Evolutionary conservation across 2,113 vertebrate genomes (phyloP).

Genomic region (Plecotus auritus): DNA sequence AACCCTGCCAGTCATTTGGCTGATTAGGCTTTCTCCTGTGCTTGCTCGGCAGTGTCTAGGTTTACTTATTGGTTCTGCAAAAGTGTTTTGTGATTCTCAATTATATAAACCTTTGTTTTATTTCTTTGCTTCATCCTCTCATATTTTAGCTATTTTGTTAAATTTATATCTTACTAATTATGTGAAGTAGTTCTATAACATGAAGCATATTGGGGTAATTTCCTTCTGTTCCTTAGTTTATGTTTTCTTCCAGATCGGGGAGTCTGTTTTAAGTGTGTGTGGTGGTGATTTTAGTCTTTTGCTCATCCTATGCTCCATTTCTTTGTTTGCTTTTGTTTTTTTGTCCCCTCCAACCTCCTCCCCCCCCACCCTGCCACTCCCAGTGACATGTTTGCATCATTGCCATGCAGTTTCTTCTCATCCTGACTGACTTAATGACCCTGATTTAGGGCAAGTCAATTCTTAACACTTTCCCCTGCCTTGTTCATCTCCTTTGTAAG

Average conservation of each 20-base stretch:
- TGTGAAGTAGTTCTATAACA: neutral
- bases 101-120: neutral
- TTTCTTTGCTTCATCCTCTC: neutral
- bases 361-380: accelerated
- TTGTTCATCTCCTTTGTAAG: neutral
- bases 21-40: neutral
- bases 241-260: neutral
- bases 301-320: neutral
- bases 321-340: neutral
- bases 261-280: neutral
- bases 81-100: neutral
- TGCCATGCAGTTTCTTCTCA: neutral
- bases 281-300: neutral
- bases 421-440: neutral
- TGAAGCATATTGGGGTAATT: neutral
- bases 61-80: neutral
- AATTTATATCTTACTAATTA: neutral
- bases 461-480: neutral
- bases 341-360: accelerated
- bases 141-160: neutral
- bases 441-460: neutral
- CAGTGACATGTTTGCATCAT: neutral
- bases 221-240: neutral
- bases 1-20: neutral
- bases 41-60: neutral